phyloP scores from a whole-genome alignment of 2,797 vertebrate genomes.

The Paramormyrops hopkinsi region DNA sequence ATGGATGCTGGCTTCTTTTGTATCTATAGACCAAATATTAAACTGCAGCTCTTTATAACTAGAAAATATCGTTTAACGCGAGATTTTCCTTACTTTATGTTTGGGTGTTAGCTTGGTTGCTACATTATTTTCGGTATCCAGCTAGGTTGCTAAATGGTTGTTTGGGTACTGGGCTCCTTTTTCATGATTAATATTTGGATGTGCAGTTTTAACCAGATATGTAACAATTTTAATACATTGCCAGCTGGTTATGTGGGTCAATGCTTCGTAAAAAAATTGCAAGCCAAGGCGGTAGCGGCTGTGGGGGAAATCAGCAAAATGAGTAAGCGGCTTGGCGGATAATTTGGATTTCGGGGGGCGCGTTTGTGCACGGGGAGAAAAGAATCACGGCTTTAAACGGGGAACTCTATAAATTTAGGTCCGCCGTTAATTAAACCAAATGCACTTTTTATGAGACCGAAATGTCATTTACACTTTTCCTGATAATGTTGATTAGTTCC shows the following conservation, averaged over 20 bases:
- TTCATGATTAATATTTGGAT: not conserved
- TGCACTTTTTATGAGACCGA: not conserved
- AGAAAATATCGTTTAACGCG: not conserved
- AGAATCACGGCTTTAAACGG: not conserved
- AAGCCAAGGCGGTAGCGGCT: not conserved
- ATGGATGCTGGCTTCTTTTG: not conserved
- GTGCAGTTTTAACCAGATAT: not conserved
- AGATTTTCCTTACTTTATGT: not conserved
- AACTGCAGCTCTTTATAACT: not conserved
- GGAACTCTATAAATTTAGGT: not conserved
- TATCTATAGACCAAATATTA: not conserved
- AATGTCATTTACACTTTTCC: not conserved
- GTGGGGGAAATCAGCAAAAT: not conserved
- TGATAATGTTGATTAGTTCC: not conserved
- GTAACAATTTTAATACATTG: not conserved
- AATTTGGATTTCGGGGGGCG: not conserved
- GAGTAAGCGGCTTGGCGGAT: conserved; percentile 5
- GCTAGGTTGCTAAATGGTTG: not conserved
- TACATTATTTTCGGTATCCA: not conserved
- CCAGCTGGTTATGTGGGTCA: not conserved
- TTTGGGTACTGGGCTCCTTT: not conserved
- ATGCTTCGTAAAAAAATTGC: not conserved
- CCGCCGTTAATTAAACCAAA: not conserved
- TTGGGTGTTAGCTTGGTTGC: not conserved
- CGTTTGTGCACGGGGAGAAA: not conserved